Evolutionary conservation across 2,113 vertebrate genomes (phyloP), one percentile per base, ranked within the genome.

Genomic region (Leucoraja erinaceus): DNA sequence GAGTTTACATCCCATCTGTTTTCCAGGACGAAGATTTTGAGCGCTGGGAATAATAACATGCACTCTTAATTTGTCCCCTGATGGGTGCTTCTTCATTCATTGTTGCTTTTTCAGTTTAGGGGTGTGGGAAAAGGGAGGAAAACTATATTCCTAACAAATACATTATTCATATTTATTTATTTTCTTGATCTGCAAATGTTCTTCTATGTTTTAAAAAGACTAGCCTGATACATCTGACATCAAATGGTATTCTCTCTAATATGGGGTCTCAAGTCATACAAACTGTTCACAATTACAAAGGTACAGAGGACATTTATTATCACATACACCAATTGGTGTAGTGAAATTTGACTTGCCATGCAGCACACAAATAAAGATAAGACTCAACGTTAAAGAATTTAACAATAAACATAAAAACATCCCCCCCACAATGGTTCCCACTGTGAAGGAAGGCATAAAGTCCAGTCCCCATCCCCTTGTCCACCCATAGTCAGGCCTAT

Each of bases 1-100:
- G 83, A 88, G 83, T 59, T 66, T 63, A 88, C 59, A 31, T 88
- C 83, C 56, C 83, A 88, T 88, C 83, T 88, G 83, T 88, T 88
- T 88, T 63, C 28, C 83, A 88, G 12, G 83, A 63, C 28, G 59
- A 88, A 63, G 83, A 88, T 63, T 66, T 88, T 88, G 83, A 88
- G 14, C 83, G 14, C 83, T 88, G 28, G 83, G 83, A 59, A 88
- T 66, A 88, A 63, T 66, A 63, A 88, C 83, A 31, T 63, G 59
- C 59, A 18, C 59, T 63, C 59, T n/a, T 66, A 61, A 63, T 88
- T 88, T 88, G 81, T 86, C 25, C 81, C 81, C 25, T 86, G 56
- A 59, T 86, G 81, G 56, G 81, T 86, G 59, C 11, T 63, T 88
- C 56, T 63, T 88, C 56, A 88, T 63, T 88, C 56, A 63, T 1